phyloP scores from a whole-genome alignment of 1,140 invertebrate species.

The Apis laboriosa region DNA sequence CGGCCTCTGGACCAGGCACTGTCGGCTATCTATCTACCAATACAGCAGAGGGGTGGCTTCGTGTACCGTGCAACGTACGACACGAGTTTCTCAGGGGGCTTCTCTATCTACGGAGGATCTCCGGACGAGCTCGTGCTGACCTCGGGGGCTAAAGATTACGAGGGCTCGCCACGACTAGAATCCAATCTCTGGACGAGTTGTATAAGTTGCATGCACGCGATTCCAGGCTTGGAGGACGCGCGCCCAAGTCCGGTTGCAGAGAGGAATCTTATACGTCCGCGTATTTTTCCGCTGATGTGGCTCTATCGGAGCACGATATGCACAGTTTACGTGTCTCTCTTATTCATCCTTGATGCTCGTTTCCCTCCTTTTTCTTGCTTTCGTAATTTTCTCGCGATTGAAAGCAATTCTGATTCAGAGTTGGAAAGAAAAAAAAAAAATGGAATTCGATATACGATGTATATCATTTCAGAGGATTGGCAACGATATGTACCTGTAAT shows the following conservation, averaged over 20 bases:
- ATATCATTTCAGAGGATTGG: too few species aligned
- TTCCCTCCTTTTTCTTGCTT: not conserved
- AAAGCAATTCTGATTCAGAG: not conserved
- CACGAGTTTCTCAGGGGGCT: constrained; percentile 65
- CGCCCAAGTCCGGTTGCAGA: constrained; percentile 45
- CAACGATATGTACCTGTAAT: too few species aligned
- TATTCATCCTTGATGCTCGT: not conserved
- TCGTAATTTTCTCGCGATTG: not conserved
- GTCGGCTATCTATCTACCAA: constrained; percentile 53
- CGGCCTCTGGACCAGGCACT: constrained; percentile 20
- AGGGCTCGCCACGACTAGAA: constrained; percentile 73
- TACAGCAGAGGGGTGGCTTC: constrained; percentile 43
- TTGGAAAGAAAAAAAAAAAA: not conserved
- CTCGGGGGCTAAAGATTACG: constrained; percentile 77
- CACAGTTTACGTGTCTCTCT: not conserved
- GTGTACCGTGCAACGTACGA: constrained; percentile 52
- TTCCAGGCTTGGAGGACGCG: constrained; percentile 31
- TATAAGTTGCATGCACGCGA: constrained; percentile 42
- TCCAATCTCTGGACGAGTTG: constrained; percentile 58
- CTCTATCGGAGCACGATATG: constrained; percentile 34
- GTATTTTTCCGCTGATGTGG: constrained; percentile 53
- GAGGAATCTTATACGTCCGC: constrained; percentile 56
- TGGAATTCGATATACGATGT: not conserved
- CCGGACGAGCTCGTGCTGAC: constrained; percentile 70
- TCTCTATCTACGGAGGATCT: constrained; percentile 71